A percentile compares a stretch with the other conserved stretches of the same genome.
These are phyloP conservation scores for Thymelicus lineola DNA, from an alignment of 2,888 invertebrate species.

Conservation along the genomic window DNA sequence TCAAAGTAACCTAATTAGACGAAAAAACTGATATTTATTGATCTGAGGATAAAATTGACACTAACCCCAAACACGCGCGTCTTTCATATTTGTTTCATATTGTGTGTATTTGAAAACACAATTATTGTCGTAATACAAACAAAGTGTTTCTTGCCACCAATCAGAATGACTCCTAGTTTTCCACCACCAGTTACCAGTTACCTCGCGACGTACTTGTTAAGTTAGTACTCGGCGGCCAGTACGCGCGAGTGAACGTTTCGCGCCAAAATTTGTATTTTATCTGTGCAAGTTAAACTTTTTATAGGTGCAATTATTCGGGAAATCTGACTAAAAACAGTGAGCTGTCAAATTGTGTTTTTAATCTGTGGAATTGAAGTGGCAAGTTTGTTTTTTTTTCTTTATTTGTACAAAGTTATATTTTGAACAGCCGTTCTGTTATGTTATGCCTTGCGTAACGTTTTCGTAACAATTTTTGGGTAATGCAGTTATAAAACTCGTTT, in stretches of 20 bases:
- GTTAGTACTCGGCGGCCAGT: conserved; percentile 26
- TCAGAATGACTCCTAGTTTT: conserved; percentile 24
- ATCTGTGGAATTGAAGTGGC: conserved; percentile 38
- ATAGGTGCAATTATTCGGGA: conserved; percentile 14
- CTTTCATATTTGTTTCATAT: too few relatives aligned
- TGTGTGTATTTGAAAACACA: too few relatives aligned
- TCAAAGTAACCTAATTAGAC: too few relatives aligned
- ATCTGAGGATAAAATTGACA: too few relatives aligned
- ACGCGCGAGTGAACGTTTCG: conserved; percentile 23
- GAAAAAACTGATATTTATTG: too few relatives aligned
- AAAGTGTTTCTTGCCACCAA: conserved; percentile 14
- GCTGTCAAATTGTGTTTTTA: conserved; percentile 30
- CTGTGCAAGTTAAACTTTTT: conserved; percentile 21
- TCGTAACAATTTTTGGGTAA: conserved; percentile 44
- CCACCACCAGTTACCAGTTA: conserved; percentile 17
- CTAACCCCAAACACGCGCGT: too few relatives aligned
- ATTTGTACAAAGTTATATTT: conserved; percentile 10
- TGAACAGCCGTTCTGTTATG: conserved; percentile 33
- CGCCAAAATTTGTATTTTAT: conserved; percentile 25
- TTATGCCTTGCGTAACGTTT: conserved; percentile 38
- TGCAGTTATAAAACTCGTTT: conserved; percentile 42
- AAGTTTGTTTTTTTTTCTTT: conserved; percentile 34
- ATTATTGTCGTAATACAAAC: neutral
- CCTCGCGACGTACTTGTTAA: conserved; percentile 4
- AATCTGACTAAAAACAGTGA: conserved; percentile 17